Conservation (phyloP, 2,113 vertebrate species). For the Gavia stellata region DNA sequence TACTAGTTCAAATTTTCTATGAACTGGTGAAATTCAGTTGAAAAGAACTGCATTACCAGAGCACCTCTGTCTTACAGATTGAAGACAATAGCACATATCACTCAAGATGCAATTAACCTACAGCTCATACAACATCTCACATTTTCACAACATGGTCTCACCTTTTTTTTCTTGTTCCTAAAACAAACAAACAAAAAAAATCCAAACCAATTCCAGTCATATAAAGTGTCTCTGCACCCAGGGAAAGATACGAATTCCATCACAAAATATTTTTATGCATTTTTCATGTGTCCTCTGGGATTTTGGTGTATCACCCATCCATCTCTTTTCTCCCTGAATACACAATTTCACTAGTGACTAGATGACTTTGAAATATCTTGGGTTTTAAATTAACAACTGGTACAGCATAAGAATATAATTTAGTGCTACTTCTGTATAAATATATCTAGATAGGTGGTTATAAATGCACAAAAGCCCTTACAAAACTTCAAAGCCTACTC, state of each 20-base stretch:
- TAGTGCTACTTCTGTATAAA: not conserved
- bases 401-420: not conserved
- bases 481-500: not conserved
- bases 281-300: not conserved
- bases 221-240: not conserved
- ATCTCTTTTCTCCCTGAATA: not conserved
- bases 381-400: not conserved
- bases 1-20: not conserved
- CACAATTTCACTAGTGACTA: not conserved
- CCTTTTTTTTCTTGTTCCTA: not conserved
- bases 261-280: not conserved
- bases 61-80: not conserved
- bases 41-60: not conserved
- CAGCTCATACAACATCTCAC: not conserved
- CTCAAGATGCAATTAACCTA: not conserved
- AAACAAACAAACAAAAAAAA: not conserved
- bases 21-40: not conserved
- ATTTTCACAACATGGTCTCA: not conserved
- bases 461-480: not conserved
- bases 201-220: not conserved
- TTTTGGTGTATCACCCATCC: not conserved
- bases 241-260: not conserved
- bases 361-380: not conserved
- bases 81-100: not conserved
- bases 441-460: not conserved